Percentiles rank a stretch among this genome's conserved stretches.
Evolutionary conservation across 2,888 invertebrate genomes (phyloP).

Genomic region (Argyra leucocephala): DNA sequence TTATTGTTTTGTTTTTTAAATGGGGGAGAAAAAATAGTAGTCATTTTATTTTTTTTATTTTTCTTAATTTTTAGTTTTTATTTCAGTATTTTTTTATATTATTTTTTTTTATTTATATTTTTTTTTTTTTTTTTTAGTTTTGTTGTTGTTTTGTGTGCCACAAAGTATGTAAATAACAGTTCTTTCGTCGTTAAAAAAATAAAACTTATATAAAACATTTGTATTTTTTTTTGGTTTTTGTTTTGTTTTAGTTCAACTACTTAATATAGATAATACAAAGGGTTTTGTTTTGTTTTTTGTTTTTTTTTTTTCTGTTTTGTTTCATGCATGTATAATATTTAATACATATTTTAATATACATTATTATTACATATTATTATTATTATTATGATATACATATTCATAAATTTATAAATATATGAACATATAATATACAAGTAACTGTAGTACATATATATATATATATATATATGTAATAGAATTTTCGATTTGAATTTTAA

Average conservation of each 20-base stretch:
- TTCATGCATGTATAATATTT: too few relatives aligned
- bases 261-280: slow-evolving; percentile 4
- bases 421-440: too few relatives aligned
- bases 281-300: not conserved
- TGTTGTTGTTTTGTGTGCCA: not conserved
- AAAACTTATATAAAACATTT: slow-evolving; percentile 5
- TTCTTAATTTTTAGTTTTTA: not conserved
- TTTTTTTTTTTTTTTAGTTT: not conserved
- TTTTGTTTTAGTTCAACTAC: slow-evolving; percentile 2
- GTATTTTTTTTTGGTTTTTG: not conserved
- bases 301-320: not conserved
- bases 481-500: too few relatives aligned
- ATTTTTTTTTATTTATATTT: not conserved
- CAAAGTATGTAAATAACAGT: not conserved
- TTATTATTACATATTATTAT: too few relatives aligned
- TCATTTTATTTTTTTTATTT: too few relatives aligned
- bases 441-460: too few relatives aligned
- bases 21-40: too few relatives aligned
- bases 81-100: not conserved
- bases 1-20: too few relatives aligned
- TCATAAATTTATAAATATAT: too few relatives aligned
- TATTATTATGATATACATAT: too few relatives aligned
- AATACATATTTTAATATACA: too few relatives aligned
- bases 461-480: too few relatives aligned
- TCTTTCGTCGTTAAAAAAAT: slow-evolving; percentile 4